Percentiles rank a stretch among this genome's conserved stretches.
These are phyloP conservation scores for Parnassius glacialis DNA, from an alignment of 2,888 invertebrate species.

Conservation along the genomic window DNA sequence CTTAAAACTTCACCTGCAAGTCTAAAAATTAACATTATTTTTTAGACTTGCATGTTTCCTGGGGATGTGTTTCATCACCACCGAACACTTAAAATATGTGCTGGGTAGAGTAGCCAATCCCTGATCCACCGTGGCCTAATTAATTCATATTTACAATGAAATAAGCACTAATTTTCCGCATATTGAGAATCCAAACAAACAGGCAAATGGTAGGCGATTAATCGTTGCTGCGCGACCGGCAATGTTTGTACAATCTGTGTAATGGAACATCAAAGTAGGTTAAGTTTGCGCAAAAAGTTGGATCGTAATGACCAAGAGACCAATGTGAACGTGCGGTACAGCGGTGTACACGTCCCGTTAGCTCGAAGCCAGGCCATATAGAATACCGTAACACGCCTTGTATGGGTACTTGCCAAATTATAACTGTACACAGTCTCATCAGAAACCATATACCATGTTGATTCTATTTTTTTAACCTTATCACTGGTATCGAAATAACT, in stretches of 20 bases:
- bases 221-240: neutral
- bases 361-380: neutral
- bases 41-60: too few species aligned
- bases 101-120: too few species aligned
- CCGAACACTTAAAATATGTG: too few species aligned
- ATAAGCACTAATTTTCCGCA: neutral
- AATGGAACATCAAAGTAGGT: conserved; percentile 12
- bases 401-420: conserved; percentile 1
- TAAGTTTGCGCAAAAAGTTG: conserved; percentile 16
- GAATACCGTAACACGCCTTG: conserved; percentile 15
- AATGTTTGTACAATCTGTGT: conserved; percentile 1
- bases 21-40: too few species aligned
- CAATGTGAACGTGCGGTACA: neutral
- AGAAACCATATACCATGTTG: neutral
- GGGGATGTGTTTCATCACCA: too few species aligned
- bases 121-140: too few species aligned
- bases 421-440: conserved; percentile 17
- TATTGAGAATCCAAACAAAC: neutral
- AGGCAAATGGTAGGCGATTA: neutral
- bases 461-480: neutral
- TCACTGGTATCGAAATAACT: neutral
- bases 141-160: too few species aligned
- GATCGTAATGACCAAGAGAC: neutral
- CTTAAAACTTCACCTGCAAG: too few species aligned
- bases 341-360: conserved; percentile 4